Percentiles rank a stretch among this genome's conserved stretches.
Evolutionary conservation across 2,113 vertebrate genomes (phyloP).

Genomic region (Sus scrofa): T2T-Sscrofa CM000816.6:99967501-99968000

Average conservation of each 20-base stretch:
- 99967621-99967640: constrained; percentile 15
- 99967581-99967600: neutral
- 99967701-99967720: constrained; percentile 75
- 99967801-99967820: constrained; percentile 82
- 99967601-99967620: neutral
- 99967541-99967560: neutral
- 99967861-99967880: constrained; percentile 75
- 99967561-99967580: neutral
- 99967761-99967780: constrained; percentile 51
- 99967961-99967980: constrained; percentile 20
- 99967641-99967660: neutral
- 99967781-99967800: constrained; percentile 70
- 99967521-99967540: neutral
- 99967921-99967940: constrained; percentile 22
- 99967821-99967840: constrained; percentile 80
- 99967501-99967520: neutral
- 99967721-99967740: constrained; percentile 71
- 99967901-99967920: constrained; percentile 71
- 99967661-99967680: constrained; percentile 48
- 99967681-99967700: constrained; percentile 37
- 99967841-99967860: constrained; percentile 77
- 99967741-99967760: constrained; percentile 30
- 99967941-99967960: constrained; percentile 8
- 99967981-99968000: constrained; percentile 5
- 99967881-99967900: constrained; percentile 81